Conservation (phyloP, 2,797 vertebrate genomes). For the Thaleichthys pacificus region DNA sequence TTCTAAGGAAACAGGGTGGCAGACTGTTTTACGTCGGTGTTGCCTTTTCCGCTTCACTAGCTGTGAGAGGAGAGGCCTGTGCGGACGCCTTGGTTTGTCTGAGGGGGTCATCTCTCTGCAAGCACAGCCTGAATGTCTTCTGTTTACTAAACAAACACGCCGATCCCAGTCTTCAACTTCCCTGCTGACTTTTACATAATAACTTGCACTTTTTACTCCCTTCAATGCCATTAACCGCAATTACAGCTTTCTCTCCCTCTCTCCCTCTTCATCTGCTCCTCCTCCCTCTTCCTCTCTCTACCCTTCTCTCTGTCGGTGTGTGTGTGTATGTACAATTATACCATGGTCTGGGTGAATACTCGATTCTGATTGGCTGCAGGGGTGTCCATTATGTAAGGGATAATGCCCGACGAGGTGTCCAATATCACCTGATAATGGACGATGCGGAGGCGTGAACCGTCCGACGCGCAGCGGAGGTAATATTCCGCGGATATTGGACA, state of each 20-base stretch:
- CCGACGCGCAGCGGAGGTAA: too few species aligned
- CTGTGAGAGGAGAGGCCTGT: not conserved
- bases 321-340: too few species aligned
- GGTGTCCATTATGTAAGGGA: too few species aligned
- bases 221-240: conserved; percentile 3
- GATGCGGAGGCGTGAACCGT: too few species aligned
- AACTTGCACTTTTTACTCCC: not conserved
- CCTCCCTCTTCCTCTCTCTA: conserved; percentile 1
- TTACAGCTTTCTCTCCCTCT: not conserved
- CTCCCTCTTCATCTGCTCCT: not conserved
- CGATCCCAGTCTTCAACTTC: not conserved
- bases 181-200: not conserved
- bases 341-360: too few species aligned
- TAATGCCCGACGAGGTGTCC: too few species aligned
- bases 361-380: too few species aligned
- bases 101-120: not conserved
- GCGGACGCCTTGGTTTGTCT: not conserved
- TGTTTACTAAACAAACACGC: not conserved
- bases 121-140: not conserved
- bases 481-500: too few species aligned
- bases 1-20: not conserved
- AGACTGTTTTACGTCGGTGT: not conserved
- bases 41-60: not conserved
- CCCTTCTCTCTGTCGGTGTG: conserved; percentile 6
- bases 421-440: too few species aligned